Conservation (phyloP, 2,797 vertebrate genomes). For the Nannoperca australis region DNA sequence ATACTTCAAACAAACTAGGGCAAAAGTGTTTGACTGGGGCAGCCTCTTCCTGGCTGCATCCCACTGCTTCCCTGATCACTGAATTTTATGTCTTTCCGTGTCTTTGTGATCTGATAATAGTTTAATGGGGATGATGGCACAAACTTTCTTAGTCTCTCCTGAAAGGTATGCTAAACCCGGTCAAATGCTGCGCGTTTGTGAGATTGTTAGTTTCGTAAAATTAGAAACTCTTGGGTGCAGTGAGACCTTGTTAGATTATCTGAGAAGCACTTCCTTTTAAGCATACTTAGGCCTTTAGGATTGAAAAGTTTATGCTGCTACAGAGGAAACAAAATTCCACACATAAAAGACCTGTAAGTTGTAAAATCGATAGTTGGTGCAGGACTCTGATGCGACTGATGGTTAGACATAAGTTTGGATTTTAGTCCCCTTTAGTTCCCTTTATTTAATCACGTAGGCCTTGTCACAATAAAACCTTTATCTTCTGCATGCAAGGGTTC, state of each 20-base stretch:
- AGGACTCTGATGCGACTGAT: not conserved
- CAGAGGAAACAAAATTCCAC: too few species aligned
- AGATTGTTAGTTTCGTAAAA: not conserved
- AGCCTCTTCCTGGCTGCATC: not conserved
- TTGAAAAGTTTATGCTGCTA: not conserved
- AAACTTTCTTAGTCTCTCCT: not conserved
- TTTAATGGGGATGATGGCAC: not conserved
- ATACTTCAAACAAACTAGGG: not conserved
- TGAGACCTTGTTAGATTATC: not conserved
- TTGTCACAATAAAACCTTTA: not conserved
- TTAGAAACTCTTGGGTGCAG: not conserved
- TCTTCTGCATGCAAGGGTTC: not conserved
- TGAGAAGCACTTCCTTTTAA: not conserved
- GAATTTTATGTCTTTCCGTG: not conserved
- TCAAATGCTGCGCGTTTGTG: too few species aligned
- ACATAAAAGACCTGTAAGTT: not conserved
- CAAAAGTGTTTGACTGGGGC: not conserved
- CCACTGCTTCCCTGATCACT: not conserved
- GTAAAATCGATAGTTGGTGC: not conserved
- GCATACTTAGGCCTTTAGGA: not conserved
- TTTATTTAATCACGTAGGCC: not conserved
- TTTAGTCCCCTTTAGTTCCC: not conserved
- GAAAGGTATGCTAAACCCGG: too few species aligned
- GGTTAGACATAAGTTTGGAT: not conserved
- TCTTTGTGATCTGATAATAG: not conserved